Base-by-base conservation (phyloP, 2,888 invertebrate genomes). In the Zygaena filipendulae region DNA sequence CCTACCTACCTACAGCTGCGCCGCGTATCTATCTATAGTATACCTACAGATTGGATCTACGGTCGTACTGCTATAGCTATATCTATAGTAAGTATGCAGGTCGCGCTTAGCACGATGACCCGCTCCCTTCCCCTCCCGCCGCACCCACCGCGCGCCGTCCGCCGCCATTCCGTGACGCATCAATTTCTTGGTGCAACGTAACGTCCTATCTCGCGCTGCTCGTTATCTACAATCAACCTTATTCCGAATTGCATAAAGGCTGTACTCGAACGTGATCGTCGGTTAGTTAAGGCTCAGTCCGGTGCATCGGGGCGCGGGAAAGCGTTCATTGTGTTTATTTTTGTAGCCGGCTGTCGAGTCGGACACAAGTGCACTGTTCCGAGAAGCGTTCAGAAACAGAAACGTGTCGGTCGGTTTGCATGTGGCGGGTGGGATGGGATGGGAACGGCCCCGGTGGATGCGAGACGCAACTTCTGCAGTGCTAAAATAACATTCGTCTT, bases 241-340 rank as follows among this genome's bases (percentile, higher is more conserved):
- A 26, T 11, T 4, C 16, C 7, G n/a, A n/a, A n/a, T n/a, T n/a
- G n/a, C n/a, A n/a, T n/a, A n/a, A n/a, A n/a, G n/a, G n/a, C n/a
- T n/a, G n/a, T n/a, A n/a, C n/a, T n/a, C n/a, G n/a, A n/a, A n/a
- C n/a, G n/a, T n/a, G n/a, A n/a, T n/a, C n/a, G n/a, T n/a, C n/a
- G n/a, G n/a, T n/a, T n/a, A n/a, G n/a, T n/a, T n/a, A n/a, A n/a
- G n/a, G n/a, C n/a, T n/a, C n/a, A n/a, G n/a, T n/a, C n/a, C n/a
- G n/a, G n/a, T 35, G 31, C 34, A 34, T 36, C 18, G 30, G 23
- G 27, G 40, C 43, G 39, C 50, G 64, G 59, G 72, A 74, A 74
- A 72, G 74, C 69, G 66, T 63, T 60, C 52, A 54, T 53, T 59
- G 53, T 66, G 58, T 66, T 71, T 69, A 64, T 68, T 68, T 69